Base-by-base conservation (phyloP, 1,140 invertebrate species). In the Drosophila elegans region DNA sequence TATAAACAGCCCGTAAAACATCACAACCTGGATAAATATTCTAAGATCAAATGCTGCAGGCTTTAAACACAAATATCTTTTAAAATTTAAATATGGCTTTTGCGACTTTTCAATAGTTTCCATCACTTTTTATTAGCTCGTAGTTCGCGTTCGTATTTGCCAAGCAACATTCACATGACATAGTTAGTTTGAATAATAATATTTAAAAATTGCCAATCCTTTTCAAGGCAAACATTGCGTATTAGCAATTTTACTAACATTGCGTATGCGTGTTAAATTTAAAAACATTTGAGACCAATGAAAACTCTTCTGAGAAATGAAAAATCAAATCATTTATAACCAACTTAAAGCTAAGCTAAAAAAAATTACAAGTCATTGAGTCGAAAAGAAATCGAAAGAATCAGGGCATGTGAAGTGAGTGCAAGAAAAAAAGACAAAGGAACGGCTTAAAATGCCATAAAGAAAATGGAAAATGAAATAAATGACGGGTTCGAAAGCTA, bases 401-500 rank as follows among this genome's bases (percentile, higher is more conserved):
- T 38, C 36, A 34, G 12, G 29, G 2, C 36, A 13, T 9, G 36
- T 16, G 16, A 51, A 51, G 36, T 16, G 46, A 49, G 16, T 36
- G 34, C 21, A 3, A 2, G 25, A 16, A 13, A 39, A 32, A 51
- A 34, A 51, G 42, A 48, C 45, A 53, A 41, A 41, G 12, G 38
- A 13, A 38, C 25, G 64, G 45, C 63, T 67, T 34, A 49, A 29
- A 11, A 34, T 2, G 12, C n/a, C 46, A 44, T 54, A 44, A 62
- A 34, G 39, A 63, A 63, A 63, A 44, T 39, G 61, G 27, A 45
- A 56, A 44, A 44, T 32, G 41, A 59, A 48, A 66, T 34, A 38
- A 53, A 53, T 44, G 48, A 32, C 56, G 44, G 12, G 29, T 66
- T 53, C 3, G 32, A 71, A 71, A 72, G 68, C 67, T 71, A 44